Base-by-base conservation (phyloP, 2,797 vertebrate genomes). In the Phoebastria nigripes region DNA sequence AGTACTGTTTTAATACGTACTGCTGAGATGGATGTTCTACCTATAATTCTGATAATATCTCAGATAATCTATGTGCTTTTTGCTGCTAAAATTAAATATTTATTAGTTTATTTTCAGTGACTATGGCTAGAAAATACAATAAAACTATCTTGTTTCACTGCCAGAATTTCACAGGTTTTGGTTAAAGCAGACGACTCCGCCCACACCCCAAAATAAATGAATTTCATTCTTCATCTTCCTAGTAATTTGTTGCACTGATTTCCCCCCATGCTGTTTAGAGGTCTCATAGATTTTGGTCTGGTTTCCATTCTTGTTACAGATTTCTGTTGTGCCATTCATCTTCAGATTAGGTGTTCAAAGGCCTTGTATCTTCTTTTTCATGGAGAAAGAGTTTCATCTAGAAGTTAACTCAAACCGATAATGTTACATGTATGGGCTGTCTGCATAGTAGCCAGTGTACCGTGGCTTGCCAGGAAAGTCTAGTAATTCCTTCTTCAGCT, bases 381-480 rank as follows among this genome's bases (percentile, higher is more conserved):
- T 8, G 15, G 41, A 55, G 46, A 65, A 79, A 47, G 33, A 9
- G 8, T 37, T 87, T 93, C 6, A 55, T n/a, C 35, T 12, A 54
- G 39, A 67, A 67, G 59, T n/a, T 25, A 82, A 55, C 51, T 51
- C 37, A 42, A 28, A 51, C 35, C 1, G 9, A 15, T 22, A 3
- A n/a, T 0, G 4, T 33, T 31, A 25, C 26, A 9, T 2, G 4
- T 22, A 51, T 9, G 20, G 55, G 42, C n/a, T 82, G 35, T 8
- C 47, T 51, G 58, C 0, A 1, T 1, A 11, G 61, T 2, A 65
- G 59, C 47, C 52, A 55, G 61, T 3, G 22, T 9, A 11, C 24
- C 1, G 0, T 1, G 21, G 33, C 41, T 41, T 65, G 39, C 12
- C 58, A 85, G 52, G 49, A 29, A 55, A 65, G 22, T 39, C 6